Conservation (phyloP, 2,888 invertebrate species). For the Aelia acuminata region DNA sequence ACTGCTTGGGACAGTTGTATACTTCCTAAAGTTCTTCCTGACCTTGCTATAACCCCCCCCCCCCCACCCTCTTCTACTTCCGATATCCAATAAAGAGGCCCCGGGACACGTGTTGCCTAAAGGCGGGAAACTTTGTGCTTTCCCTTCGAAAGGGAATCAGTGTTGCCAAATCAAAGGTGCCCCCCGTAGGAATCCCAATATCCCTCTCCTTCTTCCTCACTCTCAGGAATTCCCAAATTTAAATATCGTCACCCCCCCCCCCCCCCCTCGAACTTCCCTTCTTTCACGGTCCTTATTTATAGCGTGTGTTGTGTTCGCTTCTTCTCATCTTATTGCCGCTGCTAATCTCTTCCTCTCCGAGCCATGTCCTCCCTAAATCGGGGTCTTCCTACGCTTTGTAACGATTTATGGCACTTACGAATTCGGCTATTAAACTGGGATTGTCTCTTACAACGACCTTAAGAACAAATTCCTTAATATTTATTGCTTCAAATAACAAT, state of each 20-base stretch:
- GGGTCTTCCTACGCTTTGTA: too few species aligned
- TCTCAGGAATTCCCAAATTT: constrained; percentile 64
- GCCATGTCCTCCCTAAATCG: not conserved
- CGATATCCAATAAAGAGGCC: constrained; percentile 20
- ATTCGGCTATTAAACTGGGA: not conserved
- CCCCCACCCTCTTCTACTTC: not conserved
- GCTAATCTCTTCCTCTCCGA: constrained; percentile 50
- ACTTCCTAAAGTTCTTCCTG: not conserved
- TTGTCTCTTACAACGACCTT: not conserved
- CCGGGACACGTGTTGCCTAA: constrained; percentile 47
- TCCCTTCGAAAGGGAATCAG: constrained; percentile 44
- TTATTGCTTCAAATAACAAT: too few species aligned
- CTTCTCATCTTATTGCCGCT: constrained; percentile 27
- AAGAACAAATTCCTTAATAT: too few species aligned
- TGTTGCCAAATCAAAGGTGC: constrained; percentile 56
- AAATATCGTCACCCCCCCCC: constrained; percentile 63
- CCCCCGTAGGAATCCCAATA: constrained; percentile 50
- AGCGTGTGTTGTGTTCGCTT: not conserved
- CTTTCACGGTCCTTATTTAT: constrained; percentile 33
- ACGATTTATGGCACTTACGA: not conserved
- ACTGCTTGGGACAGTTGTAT: too few species aligned
- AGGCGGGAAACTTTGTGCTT: not conserved
- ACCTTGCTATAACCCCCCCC: not conserved
- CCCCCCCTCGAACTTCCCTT: too few species aligned
- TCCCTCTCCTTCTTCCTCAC: not conserved